phyloP scores from a whole-genome alignment of 2,888 invertebrate genomes.

The Andricus quercusramuli region DNA sequence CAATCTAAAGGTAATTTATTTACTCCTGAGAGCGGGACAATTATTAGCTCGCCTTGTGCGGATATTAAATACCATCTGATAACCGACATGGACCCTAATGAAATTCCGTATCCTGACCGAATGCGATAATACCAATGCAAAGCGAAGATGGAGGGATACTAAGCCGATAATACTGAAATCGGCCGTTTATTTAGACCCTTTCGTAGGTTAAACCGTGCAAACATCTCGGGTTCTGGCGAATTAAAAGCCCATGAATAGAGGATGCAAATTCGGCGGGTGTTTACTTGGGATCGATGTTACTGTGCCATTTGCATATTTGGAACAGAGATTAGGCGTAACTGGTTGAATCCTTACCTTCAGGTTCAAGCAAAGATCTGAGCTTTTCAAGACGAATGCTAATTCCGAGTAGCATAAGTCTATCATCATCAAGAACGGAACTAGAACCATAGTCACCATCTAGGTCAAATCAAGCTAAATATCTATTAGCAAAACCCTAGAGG shows the following conservation, averaged over 20 bases:
- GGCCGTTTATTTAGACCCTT: conserved; percentile 54
- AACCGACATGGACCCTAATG: conserved; percentile 15
- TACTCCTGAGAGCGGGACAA: too few species aligned
- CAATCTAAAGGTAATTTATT: too few species aligned
- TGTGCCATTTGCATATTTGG: conserved; percentile 67
- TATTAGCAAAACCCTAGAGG: too few species aligned
- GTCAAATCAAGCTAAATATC: too few species aligned
- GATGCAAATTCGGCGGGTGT: conserved; percentile 68
- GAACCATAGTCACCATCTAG: too few species aligned
- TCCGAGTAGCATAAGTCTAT: too few species aligned
- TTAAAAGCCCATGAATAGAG: conserved; percentile 74
- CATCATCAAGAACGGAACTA: too few species aligned
- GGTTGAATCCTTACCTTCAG: conserved; percentile 45
- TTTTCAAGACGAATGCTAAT: too few species aligned
- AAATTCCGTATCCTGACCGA: conserved; percentile 19
- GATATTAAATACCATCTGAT: conserved; percentile 4
- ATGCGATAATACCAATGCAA: conserved; percentile 23
- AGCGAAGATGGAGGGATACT: neutral
- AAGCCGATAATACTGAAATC: conserved; percentile 35
- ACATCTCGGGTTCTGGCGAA: conserved; percentile 56
- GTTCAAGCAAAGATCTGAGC: too few species aligned
- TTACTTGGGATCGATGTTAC: conserved; percentile 68
- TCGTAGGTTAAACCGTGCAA: conserved; percentile 21
- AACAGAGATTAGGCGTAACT: conserved; percentile 34
- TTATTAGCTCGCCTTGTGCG: too few species aligned